These are phyloP conservation scores for Craterocephalus amniculus DNA, from an alignment of 2,797 vertebrate species.

Conservation along the genomic window DNA sequence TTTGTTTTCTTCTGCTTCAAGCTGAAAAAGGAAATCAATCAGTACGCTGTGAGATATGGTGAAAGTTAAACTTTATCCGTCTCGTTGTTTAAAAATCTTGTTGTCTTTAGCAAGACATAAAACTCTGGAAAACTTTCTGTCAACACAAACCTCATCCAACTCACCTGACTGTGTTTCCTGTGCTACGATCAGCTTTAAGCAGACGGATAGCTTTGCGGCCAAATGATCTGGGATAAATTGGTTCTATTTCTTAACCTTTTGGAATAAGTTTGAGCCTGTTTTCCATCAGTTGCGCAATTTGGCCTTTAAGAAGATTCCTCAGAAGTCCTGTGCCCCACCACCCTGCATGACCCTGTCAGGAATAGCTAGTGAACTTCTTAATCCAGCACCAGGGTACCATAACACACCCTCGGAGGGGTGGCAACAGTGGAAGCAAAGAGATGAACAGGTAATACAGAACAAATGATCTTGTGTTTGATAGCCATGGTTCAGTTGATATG, in stretches of 20 bases:
- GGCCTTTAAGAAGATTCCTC: constrained; percentile 95
- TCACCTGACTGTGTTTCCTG: not conserved
- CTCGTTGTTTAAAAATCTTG: not conserved
- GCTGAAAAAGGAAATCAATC: not conserved
- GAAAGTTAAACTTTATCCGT: not conserved
- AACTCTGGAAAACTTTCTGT: not conserved
- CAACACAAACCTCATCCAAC: not conserved
- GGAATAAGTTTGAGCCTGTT: constrained; percentile 22
- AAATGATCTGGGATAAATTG: no score
- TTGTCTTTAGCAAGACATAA: not conserved
- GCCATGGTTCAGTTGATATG: not conserved
- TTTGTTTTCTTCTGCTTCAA: constrained; percentile 4
- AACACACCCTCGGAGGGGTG: constrained; percentile 84
- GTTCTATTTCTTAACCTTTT: not conserved
- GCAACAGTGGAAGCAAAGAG: constrained; percentile 94
- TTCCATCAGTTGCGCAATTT: constrained; percentile 89
- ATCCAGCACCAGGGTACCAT: constrained; percentile 69
- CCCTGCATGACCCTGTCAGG: constrained; percentile 74
- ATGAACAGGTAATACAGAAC: constrained; percentile 87
- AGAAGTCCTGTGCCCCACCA: constrained; percentile 84
- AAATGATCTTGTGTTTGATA: not conserved
- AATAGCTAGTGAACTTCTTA: constrained; percentile 85
- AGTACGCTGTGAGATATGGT: not conserved
- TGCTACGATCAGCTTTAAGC: constrained; percentile 1
- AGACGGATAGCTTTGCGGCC: not conserved